These are phyloP conservation scores for Sminthurinus aureus DNA, from an alignment of 2,888 invertebrate species.

Conservation along the genomic window DNA sequence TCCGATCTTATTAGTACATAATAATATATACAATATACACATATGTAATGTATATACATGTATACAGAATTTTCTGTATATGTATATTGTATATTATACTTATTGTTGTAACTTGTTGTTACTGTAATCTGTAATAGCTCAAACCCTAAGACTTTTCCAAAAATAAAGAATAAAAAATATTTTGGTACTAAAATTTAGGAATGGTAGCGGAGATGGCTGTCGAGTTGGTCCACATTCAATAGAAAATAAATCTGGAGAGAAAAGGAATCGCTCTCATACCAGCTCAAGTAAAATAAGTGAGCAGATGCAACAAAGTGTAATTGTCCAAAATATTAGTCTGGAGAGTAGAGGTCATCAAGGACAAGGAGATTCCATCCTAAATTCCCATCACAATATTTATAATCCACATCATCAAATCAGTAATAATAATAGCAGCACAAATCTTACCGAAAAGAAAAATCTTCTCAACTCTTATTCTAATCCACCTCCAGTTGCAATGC, in stretches of 20 bases:
- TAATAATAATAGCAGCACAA: not conserved
- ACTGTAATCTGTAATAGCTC: not conserved
- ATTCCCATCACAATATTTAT: slow-evolving; percentile 3
- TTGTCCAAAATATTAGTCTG: slow-evolving; percentile 29
- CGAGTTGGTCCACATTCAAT: not conserved
- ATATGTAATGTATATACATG: not conserved
- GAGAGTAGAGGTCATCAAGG: slow-evolving; percentile 1
- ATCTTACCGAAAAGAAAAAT: not conserved
- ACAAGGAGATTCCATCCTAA: slow-evolving; percentile 9
- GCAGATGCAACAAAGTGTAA: not conserved
- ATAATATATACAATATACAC: slow-evolving; percentile 2
- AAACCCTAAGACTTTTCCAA: not conserved
- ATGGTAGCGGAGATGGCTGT: slow-evolving; percentile 41
- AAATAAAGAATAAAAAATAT: not conserved
- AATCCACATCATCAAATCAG: not conserved
- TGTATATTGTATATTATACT: too few relatives aligned
- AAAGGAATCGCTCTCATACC: not conserved
- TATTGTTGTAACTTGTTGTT: too few relatives aligned
- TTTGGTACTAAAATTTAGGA: not conserved
- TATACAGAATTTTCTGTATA: not conserved
- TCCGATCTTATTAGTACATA: not conserved
- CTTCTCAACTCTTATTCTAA: not conserved
- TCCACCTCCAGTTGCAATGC: slow-evolving; percentile 49
- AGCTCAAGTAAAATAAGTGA: not conserved
- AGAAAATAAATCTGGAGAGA: too few relatives aligned